Percentiles rank a stretch among this genome's conserved stretches.
Evolutionary conservation across 2,113 vertebrate species (phyloP).

Genomic region (Scomber colias): DNA sequence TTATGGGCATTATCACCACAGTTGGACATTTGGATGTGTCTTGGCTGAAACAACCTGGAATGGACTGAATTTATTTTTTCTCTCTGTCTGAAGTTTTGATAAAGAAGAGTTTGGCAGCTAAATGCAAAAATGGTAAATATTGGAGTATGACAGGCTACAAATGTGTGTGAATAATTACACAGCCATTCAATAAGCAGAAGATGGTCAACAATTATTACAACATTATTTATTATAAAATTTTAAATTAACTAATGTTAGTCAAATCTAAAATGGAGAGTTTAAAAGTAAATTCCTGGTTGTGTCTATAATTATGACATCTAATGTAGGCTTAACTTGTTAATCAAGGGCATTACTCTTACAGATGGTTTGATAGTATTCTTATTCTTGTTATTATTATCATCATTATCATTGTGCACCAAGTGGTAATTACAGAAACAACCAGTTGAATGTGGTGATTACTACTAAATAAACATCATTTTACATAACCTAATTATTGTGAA

Average conservation of each 20-base stretch:
- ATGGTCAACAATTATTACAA: background rate
- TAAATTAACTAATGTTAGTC: no score
- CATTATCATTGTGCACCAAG: background rate
- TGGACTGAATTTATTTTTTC: constrained; percentile 9
- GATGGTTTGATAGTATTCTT: background rate
- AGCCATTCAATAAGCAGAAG: background rate
- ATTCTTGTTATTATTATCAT: background rate
- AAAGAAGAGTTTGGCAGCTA: constrained; percentile 12
- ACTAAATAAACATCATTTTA: background rate
- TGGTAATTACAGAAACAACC: background rate
- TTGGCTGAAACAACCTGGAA: constrained; percentile 58
- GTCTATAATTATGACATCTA: background rate
- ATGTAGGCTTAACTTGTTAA: background rate
- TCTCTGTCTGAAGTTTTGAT: constrained; percentile 14
- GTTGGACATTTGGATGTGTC: constrained; percentile 56
- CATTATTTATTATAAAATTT: background rate
- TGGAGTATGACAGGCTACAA: background rate
- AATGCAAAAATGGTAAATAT: constrained; percentile 24
- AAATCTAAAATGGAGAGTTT: background rate
- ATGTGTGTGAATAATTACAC: background rate
- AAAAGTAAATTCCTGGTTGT: background rate
- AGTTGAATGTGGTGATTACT: background rate
- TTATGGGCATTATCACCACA: constrained; percentile 63
- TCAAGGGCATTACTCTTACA: background rate
- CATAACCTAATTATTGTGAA: background rate